Base-by-base conservation (phyloP, 2,113 vertebrate genomes). In the Ceratotherium simum region DNA sequence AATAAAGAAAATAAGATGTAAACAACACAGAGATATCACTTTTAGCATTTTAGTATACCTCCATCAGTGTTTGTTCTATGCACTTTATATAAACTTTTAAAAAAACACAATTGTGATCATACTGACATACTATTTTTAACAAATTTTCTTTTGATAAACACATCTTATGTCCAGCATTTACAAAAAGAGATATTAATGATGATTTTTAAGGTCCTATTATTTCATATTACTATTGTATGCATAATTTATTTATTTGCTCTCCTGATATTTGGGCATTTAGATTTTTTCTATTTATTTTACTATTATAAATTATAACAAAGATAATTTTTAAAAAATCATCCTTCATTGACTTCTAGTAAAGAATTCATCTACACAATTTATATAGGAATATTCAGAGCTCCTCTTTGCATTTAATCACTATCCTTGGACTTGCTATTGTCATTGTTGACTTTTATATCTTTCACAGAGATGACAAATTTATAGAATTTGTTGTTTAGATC, bases 81-180 rank as follows among this genome's bases (percentile, higher is more conserved):
- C 10, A 82, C 31, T 82, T 80, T 69, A 76, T 12, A 76, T n/a
- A 56, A 80, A 91, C 7, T 79, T 79, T 65, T 31, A 13, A 60
- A 80, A 69, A 69, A 58, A 54, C 5, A 23, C 8, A 70, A 60
- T 17, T 46, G 5, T 58, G n/a, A 70, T 60, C 12, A 46, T 70
- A 86, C 8, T 17, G 9, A 56, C 12, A 91, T 67, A 79, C 6
- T 69, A 16, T 16, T 69, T 78, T 58, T 20, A 60, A 46, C 14
- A 60, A 46, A 91, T 56, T 91, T 91, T 79, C 8, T 79, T 70
- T 81, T 81, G 70, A n/a, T 91, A 91, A 82, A n/a, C 56, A 48
- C 25, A 69, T 31, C n/a, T 65, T 62, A 91, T 81, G 18, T 42
- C 48, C 58, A 65, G 5, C 3, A 73, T 92, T 64, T 84, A 48